Evolutionary conservation across 2,888 invertebrate species (phyloP).

Genomic region (Tenthredo amoena): DNA sequence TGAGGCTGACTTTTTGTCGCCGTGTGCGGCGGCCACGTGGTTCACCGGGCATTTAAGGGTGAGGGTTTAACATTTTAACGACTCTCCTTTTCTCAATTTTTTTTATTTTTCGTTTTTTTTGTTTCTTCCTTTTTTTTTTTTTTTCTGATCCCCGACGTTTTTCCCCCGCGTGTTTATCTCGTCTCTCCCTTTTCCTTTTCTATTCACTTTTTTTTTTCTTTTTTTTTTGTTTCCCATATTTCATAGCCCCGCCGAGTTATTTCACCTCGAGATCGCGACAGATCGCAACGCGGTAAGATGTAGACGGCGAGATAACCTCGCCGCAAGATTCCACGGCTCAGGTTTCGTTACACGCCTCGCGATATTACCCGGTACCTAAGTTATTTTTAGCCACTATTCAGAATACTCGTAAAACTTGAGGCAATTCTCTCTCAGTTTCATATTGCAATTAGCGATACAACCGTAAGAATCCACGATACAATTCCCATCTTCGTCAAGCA

Average conservation of each 20-base stretch:
- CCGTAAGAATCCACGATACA: not conserved
- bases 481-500: not conserved
- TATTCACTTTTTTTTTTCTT: constrained; percentile 27
- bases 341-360: constrained; percentile 36
- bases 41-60: constrained; percentile 50
- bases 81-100: constrained; percentile 29
- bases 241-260: constrained; percentile 10
- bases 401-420: constrained; percentile 38
- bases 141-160: not conserved
- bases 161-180: constrained; percentile 10
- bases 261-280: constrained; percentile 47
- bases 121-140: constrained; percentile 50
- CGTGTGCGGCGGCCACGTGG: constrained; percentile 62
- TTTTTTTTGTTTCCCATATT: constrained; percentile 32
- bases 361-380: not conserved
- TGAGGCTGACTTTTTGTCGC: constrained; percentile 65
- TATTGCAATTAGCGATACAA: constrained; percentile 26
- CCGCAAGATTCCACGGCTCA: constrained; percentile 41
- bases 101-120: constrained; percentile 51
- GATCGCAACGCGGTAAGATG: constrained; percentile 36
- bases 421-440: constrained; percentile 3
- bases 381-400: constrained; percentile 41
- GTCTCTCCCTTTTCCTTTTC: constrained; percentile 40
- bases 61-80: constrained; percentile 56
- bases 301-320: constrained; percentile 40